Conservation (phyloP, 2,888 invertebrate genomes). For the Galeopsomyia nigrocyanea region DNA sequence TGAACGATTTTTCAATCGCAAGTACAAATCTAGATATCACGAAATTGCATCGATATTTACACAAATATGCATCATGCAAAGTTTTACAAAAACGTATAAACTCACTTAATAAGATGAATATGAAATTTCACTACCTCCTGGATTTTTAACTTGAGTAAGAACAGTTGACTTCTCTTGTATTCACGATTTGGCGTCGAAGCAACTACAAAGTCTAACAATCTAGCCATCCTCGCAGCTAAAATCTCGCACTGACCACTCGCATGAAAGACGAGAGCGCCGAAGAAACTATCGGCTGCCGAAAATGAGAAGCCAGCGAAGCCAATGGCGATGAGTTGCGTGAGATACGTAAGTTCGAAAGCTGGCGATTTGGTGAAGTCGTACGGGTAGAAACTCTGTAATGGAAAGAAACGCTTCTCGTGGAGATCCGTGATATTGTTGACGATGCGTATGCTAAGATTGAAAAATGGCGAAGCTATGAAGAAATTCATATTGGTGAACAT, state of each 20-base stretch:
- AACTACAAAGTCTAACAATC: neutral
- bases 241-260: constrained; percentile 13
- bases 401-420: neutral
- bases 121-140: neutral
- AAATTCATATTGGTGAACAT: neutral
- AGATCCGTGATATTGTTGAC: constrained; percentile 20
- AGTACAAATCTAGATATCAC: constrained; percentile 21
- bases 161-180: neutral
- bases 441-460: neutral
- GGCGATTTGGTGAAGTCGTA: constrained; percentile 14
- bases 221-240: neutral
- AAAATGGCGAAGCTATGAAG: neutral
- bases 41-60: too few species aligned
- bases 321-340: neutral
- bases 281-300: constrained; percentile 12
- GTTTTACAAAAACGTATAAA: neutral
- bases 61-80: too few species aligned
- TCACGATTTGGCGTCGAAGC: neutral
- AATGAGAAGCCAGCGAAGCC: constrained; percentile 4
- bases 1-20: constrained; percentile 27
- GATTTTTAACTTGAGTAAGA: neutral
- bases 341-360: constrained; percentile 4
- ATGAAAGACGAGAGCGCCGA: constrained; percentile 9
- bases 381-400: constrained; percentile 16
- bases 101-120: neutral